Evolutionary conservation across 2,888 invertebrate species (phyloP).

Genomic region (Uloborus plumipes): DNA sequence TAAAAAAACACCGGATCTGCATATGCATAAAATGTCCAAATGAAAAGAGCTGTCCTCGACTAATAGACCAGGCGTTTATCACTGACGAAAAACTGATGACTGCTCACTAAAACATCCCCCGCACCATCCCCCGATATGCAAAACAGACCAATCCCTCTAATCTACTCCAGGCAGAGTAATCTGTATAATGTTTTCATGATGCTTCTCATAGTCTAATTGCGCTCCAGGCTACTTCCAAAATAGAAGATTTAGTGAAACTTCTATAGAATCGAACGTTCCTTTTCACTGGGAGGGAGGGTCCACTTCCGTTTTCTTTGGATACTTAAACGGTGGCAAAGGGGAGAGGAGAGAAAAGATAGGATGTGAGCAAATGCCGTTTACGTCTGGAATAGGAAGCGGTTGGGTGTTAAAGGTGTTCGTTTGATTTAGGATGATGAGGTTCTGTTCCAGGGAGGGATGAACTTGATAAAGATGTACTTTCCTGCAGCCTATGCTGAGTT

Average conservation of each 20-base stretch:
- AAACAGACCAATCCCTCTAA: conserved; percentile 23
- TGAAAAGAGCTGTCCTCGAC: neutral
- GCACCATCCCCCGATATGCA: conserved; percentile 19
- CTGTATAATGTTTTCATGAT: conserved; percentile 44
- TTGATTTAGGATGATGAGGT: no score
- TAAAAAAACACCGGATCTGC: conserved; percentile 6
- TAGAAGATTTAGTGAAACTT: neutral
- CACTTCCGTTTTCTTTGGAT: conserved; percentile 43
- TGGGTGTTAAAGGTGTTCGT: no score
- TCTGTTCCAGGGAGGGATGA: no score
- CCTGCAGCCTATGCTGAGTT: no score
- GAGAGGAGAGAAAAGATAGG: conserved; percentile 4
- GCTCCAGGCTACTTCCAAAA: conserved; percentile 14
- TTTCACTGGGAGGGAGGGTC: neutral
- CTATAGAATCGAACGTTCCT: neutral
- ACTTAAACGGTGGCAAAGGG: neutral
- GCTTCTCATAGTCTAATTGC: conserved; percentile 28
- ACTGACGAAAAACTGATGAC: conserved; percentile 43
- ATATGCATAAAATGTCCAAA: conserved; percentile 23
- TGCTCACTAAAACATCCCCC: neutral
- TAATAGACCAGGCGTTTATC: conserved; percentile 32
- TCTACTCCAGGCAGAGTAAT: conserved; percentile 21
- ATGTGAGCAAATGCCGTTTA: neutral
- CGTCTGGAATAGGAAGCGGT: no score
- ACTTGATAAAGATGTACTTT: no score